A percentile compares a stretch with the other conserved stretches of the same genome.
phyloP scores from a whole-genome alignment of 2,113 vertebrate species.

The Anhinga anhinga region DNA sequence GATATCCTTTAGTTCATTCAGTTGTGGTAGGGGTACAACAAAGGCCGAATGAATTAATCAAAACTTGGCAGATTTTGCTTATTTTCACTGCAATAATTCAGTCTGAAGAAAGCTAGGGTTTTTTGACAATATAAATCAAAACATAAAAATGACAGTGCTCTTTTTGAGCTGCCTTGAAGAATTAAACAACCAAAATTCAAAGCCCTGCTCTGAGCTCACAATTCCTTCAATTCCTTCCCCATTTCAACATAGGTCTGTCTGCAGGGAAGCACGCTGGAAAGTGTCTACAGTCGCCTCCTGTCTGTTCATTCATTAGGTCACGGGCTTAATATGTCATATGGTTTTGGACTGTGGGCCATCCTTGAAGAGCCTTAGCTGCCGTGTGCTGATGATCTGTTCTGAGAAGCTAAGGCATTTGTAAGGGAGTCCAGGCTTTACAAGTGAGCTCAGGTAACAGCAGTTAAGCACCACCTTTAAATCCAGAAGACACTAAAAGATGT shows the following conservation, averaged over 20 bases:
- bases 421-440: not conserved
- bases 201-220: not conserved
- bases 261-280: not conserved
- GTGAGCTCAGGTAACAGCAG: not conserved
- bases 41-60: not conserved
- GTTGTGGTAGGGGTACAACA: not conserved
- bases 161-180: not conserved
- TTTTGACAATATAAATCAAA: not conserved
- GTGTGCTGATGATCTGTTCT: not conserved
- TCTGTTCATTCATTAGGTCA: not conserved
- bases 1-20: not conserved
- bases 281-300: not conserved
- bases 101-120: not conserved
- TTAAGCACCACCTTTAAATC: not conserved
- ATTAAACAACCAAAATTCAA: not conserved
- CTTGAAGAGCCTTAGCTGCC: not conserved
- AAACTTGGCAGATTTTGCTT: not conserved
- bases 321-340: fast-evolving
- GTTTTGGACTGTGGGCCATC: not conserved
- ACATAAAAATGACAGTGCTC: not conserved
- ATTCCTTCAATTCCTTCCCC: not conserved
- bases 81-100: not conserved
- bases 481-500: not conserved
- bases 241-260: not conserved
- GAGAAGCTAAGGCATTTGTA: not conserved